Evolutionary conservation across 2,797 vertebrate genomes (phyloP).

Genomic region (Eremophila alpestris): DNA sequence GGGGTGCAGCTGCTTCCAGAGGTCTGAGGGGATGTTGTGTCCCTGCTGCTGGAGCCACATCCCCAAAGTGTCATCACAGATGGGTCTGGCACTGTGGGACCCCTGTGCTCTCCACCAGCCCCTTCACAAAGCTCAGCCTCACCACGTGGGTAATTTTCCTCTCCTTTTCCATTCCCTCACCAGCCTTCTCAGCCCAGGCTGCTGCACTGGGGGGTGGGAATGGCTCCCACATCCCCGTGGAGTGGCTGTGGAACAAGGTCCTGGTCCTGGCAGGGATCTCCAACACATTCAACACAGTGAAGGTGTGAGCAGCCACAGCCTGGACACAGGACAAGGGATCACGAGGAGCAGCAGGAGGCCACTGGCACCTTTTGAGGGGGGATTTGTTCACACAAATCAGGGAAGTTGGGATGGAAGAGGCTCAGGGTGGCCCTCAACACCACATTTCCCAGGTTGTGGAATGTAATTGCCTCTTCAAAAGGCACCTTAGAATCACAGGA

Average conservation of each 20-base stretch:
- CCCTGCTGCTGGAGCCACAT: neutral
- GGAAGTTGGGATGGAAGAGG: neutral
- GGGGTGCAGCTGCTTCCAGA: neutral
- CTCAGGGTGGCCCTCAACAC: neutral
- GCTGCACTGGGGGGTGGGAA: fast-evolving
- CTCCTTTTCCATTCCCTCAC: neutral
- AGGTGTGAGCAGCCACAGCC: neutral
- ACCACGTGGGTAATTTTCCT: fast-evolving
- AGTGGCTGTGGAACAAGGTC: neutral
- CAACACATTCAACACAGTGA: fast-evolving
- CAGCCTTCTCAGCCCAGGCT: neutral
- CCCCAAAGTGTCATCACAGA: neutral
- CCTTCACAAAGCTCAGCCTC: neutral
- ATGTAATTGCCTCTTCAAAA: neutral
- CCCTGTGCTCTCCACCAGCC: neutral
- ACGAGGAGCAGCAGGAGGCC: neutral
- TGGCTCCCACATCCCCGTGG: neutral
- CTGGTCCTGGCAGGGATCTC: neutral
- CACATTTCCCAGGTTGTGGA: neutral
- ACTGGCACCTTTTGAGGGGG: neutral
- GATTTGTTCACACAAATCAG: neutral
- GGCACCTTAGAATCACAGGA: fast-evolving
- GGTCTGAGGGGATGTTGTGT: fast-evolving
- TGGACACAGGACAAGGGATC: neutral
- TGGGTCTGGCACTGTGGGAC: neutral